Evolutionary conservation across 2,888 invertebrate species (phyloP).

Genomic region (Lasioglossum calceatum): DNA sequence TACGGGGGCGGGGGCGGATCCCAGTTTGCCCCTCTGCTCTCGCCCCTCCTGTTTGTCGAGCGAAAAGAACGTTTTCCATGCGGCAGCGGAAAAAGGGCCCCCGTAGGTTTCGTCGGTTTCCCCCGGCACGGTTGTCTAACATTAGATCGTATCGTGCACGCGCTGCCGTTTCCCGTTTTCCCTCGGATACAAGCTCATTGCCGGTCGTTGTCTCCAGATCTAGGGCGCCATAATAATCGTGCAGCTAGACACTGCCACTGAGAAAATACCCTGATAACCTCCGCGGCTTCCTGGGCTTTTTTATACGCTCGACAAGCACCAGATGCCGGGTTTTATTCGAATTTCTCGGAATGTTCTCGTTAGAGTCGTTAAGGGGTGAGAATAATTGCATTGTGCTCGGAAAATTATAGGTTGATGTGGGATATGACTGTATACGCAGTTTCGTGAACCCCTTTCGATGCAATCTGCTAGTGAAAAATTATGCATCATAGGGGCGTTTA

Average conservation of each 20-base stretch:
- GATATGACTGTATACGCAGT: neutral
- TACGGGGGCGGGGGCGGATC: conserved; percentile 42
- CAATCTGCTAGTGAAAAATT: neutral
- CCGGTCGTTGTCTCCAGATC: conserved; percentile 21
- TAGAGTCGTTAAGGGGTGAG: neutral
- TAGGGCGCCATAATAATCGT: conserved; percentile 17
- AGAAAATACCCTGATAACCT: neutral
- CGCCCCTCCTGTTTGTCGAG: conserved; percentile 58
- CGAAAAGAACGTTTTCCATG: conserved; percentile 45
- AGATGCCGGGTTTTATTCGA: neutral
- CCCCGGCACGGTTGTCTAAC: conserved; percentile 40
- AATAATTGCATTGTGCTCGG: neutral
- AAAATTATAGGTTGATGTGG: neutral
- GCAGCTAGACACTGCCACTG: neutral
- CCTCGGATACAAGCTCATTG: conserved; percentile 2
- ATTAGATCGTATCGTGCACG: conserved; percentile 47
- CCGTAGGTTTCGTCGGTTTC: conserved; percentile 23
- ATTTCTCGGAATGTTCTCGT: neutral
- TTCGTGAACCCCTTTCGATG: neutral
- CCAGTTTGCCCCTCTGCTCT: neutral
- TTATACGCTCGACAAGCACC: neutral
- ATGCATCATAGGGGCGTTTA: neutral
- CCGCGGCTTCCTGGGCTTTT: neutral
- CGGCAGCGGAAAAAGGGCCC: conserved; percentile 27
- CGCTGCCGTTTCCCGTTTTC: conserved; percentile 36